Conservation (phyloP, 1,140 invertebrate genomes). For the Lysiphlebus fabarum region DNA sequence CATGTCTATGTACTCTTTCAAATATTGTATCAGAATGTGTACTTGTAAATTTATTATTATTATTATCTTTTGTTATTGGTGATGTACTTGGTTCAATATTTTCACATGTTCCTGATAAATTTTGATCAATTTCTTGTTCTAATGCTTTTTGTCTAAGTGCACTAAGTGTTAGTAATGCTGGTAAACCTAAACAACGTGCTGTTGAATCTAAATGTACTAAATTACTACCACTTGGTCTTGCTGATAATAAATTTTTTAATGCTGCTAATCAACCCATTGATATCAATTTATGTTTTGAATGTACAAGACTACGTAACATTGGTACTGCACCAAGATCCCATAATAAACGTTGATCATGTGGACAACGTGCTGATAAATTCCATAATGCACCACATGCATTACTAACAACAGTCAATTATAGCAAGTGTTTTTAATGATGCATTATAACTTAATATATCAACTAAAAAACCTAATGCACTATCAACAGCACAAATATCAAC, state of each 20-base stretch:
- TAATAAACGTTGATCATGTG: conserved; percentile 81
- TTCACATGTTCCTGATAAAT: conserved; percentile 80
- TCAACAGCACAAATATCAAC: conserved; percentile 87
- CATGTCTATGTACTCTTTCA: conserved; percentile 57
- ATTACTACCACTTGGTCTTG: conserved; percentile 69
- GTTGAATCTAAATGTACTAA: conserved; percentile 68
- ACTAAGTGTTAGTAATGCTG: conserved; percentile 74
- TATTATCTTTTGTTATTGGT: conserved; percentile 58
- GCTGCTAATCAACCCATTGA: conserved; percentile 94
- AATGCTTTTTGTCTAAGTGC: conserved; percentile 79
- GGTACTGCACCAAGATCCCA: conserved; percentile 91
- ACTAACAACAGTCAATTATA: conserved; percentile 91
- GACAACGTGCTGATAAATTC: conserved; percentile 89
- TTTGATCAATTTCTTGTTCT: conserved; percentile 83
- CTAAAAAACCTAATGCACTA: conserved; percentile 82
- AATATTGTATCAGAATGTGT: conserved; percentile 70
- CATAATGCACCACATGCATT: conserved; percentile 94
- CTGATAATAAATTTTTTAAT: conserved; percentile 85
- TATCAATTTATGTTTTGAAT: conserved; percentile 97
- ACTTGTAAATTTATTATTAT: conserved; percentile 60
- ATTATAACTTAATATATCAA: conserved; percentile 84
- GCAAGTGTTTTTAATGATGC: conserved; percentile 82
- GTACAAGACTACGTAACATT: conserved; percentile 87
- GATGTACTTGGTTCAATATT: conserved; percentile 78
- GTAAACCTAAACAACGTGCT: conserved; percentile 66